Conservation (phyloP, 2,113 vertebrate species). For the Eptesicus fuscus region DNA sequence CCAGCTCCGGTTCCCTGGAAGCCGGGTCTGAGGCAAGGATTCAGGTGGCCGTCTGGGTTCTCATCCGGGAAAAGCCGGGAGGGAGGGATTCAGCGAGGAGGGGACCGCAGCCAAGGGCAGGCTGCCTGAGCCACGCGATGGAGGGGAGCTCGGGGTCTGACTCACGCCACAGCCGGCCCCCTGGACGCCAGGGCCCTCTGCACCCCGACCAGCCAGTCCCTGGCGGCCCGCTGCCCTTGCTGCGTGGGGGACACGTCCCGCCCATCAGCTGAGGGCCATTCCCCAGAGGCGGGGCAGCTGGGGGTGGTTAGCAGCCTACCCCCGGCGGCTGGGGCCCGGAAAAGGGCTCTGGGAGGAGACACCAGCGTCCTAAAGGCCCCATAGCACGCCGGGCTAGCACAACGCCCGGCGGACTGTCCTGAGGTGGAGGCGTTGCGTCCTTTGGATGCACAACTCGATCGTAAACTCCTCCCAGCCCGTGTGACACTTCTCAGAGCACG, state of each 20-base stretch:
- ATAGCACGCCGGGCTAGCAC: neutral
- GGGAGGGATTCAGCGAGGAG: neutral
- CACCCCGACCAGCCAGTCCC: neutral
- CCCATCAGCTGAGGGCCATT: neutral
- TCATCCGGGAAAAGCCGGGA: accelerated
- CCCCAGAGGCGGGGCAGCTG: neutral
- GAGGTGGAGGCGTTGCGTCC: neutral
- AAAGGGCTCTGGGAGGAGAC: neutral
- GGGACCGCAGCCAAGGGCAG: neutral
- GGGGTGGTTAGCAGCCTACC: neutral
- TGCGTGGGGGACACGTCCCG: neutral
- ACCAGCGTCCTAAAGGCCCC: neutral
- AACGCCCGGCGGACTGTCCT: neutral
- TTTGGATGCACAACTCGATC: neutral
- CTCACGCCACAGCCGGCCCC: too few species aligned
- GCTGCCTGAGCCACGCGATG: accelerated
- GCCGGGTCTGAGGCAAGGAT: neutral
- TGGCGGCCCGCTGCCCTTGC: neutral
- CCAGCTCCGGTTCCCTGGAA: neutral
- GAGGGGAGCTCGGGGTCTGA: neutral
- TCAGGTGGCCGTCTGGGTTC: neutral
- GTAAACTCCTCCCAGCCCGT: neutral
- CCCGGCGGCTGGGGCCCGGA: neutral
- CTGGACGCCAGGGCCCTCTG: neutral
- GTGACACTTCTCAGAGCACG: neutral